These are phyloP conservation scores for Leucosticte australis DNA, from an alignment of 2,113 vertebrate species.

Conservation along the genomic window DNA sequence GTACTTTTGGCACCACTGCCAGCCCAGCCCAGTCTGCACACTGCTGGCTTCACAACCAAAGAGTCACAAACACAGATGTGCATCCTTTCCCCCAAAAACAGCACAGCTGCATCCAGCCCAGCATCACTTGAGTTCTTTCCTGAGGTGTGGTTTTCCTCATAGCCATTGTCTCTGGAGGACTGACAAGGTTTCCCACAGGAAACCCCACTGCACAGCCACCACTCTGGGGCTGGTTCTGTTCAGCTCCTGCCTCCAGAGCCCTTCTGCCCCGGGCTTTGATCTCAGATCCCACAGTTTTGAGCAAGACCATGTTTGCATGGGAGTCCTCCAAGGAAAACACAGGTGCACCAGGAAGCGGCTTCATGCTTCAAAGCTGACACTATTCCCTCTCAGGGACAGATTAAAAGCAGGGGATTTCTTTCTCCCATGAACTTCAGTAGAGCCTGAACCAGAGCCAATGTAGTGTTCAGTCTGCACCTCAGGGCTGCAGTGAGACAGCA, in stretches of 20 bases:
- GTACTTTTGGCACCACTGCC: not conserved
- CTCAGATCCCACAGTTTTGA: not conserved
- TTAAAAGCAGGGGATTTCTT: not conserved
- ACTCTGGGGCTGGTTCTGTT: not conserved
- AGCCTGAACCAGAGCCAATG: not conserved
- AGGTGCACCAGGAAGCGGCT: not conserved
- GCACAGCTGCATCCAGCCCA: not conserved
- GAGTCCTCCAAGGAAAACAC: constrained; percentile 38
- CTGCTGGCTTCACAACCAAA: not conserved
- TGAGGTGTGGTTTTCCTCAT: not conserved
- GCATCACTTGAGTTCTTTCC: not conserved
- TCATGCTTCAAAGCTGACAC: not conserved
- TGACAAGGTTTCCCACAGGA: not conserved
- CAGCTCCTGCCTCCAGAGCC: not conserved
- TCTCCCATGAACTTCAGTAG: not conserved
- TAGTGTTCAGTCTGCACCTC: not conserved
- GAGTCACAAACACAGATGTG: accelerated
- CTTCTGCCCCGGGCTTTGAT: not conserved
- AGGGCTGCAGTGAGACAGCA: not conserved
- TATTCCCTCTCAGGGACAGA: not conserved
- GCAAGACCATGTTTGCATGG: not conserved
- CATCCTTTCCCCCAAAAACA: not conserved
- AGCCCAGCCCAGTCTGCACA: not conserved
- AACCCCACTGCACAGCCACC: not conserved
- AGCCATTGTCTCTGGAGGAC: not conserved